phyloP scores from a whole-genome alignment of 2,888 invertebrate genomes.

The Calameuta idolon region DNA sequence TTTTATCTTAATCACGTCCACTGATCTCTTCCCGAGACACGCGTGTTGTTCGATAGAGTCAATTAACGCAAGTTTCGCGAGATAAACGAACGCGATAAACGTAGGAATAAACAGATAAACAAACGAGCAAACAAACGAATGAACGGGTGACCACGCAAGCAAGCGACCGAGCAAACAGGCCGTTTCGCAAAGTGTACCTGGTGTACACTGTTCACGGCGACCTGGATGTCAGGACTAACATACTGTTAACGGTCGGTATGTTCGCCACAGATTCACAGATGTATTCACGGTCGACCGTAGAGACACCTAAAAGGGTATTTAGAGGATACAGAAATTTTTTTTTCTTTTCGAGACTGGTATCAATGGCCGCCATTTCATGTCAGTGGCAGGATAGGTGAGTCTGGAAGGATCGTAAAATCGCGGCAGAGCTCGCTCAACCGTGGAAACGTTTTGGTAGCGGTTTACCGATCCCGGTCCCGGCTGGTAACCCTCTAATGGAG shows the following conservation, averaged over 20 bases:
- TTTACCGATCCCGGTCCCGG: constrained; percentile 9
- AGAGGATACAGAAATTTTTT: neutral
- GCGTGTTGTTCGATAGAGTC: constrained; percentile 38
- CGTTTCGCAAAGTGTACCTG: constrained; percentile 4
- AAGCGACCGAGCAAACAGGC: constrained; percentile 33
- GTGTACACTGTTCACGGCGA: neutral
- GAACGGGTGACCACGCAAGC: constrained; percentile 14
- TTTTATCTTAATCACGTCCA: neutral
- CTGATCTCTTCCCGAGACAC: neutral
- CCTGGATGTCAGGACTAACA: neutral
- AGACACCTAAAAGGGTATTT: neutral
- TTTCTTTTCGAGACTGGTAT: neutral
- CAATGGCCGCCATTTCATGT: neutral
- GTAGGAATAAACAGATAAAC: neutral
- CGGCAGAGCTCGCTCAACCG: neutral
- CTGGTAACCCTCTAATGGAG: constrained; percentile 20
- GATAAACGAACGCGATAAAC: constrained; percentile 2
- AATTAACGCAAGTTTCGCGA: constrained; percentile 45
- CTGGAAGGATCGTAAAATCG: neutral
- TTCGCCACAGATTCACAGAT: neutral
- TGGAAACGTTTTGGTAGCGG: constrained; percentile 2
- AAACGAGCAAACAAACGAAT: constrained; percentile 33
- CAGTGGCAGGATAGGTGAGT: neutral
- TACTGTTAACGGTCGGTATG: neutral
- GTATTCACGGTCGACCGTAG: neutral